Evolutionary conservation across 1,140 invertebrate genomes (phyloP), one percentile per base, ranked within the genome.

Genomic region (Chionoecetes opilio): DNA sequence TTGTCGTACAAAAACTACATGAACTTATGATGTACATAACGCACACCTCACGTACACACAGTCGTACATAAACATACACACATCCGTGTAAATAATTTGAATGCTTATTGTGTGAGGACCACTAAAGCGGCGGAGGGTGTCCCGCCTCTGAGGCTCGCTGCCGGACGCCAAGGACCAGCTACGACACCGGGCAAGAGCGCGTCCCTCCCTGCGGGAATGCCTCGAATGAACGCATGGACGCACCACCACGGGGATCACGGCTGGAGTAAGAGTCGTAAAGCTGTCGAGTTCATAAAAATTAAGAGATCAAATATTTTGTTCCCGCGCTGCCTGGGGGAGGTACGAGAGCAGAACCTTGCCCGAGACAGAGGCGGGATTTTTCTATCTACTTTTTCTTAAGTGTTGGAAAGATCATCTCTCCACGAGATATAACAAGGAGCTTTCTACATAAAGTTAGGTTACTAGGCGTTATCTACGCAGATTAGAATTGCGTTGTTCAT

Each of bases 101-200:
- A 75, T 75, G 63, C 63, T 75, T 75, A n/a, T n/a, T 75, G 63
- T 75, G 26, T 75, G 63, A 75, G 8, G 63, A 75, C 63, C 63
- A 75, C 63, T 26, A 75, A 3, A 3, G 63, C 21, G 63, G 63
- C 21, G 63, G 63, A 26, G 11, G 63, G 63, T n/a, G 63, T 75
- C 21, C 63, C 63, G 21, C 63, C 63, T 14, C 41, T 8, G 41
- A 46, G 41, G 5, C 41, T 46, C 63, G n/a, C 11, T 17, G 26
- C 46, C 21, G 11, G 11, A 53, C 46, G 8, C 38, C 38, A 41
- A 14, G 38, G 3, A 14, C 5, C 38, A 3, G 38, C 38, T 14
- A 41, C 38, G 14, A 14, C 38, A 41, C 5, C 8, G 0, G 46
- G 46, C 9, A 53, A 17, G 11, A 11, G 46, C 46, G 9, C 46